A percentile compares a stretch with the other conserved stretches of the same genome.
Evolutionary conservation across 2,888 invertebrate species (phyloP).

Genomic region (Mellilla xanthometata): DNA sequence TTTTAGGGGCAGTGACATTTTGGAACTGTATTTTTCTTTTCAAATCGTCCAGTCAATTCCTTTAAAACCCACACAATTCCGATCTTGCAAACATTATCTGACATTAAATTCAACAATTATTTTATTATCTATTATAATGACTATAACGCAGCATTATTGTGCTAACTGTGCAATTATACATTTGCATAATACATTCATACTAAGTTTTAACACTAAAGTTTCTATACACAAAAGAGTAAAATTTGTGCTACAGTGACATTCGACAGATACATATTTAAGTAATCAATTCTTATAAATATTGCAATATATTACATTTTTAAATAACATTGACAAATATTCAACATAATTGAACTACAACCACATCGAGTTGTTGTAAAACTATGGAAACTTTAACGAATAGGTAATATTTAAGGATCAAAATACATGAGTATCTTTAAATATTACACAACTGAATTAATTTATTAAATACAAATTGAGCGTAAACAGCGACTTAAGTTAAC

Average conservation of each 20-base stretch:
- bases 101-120: constrained; percentile 39
- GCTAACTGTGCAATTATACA: constrained; percentile 61
- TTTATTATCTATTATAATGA: constrained; percentile 37
- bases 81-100: constrained; percentile 12
- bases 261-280: constrained; percentile 14
- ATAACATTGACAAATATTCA: constrained; percentile 14
- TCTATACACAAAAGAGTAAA: constrained; percentile 48
- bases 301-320: background rate
- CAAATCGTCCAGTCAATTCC: constrained; percentile 57
- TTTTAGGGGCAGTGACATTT: constrained; percentile 57
- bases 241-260: constrained; percentile 51
- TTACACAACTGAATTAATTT: constrained; percentile 9
- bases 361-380: background rate
- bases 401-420: constrained; percentile 2
- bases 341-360: constrained; percentile 2
- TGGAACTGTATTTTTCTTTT: constrained; percentile 40
- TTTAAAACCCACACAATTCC: constrained; percentile 48
- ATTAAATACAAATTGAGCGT: constrained; percentile 37
- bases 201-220: constrained; percentile 38
- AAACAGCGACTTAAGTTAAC: constrained; percentile 29
- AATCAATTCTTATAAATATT: constrained; percentile 12
- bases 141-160: constrained; percentile 54
- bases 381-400: constrained; percentile 1
- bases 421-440: constrained; percentile 11
- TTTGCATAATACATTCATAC: constrained; percentile 38